Evolutionary conservation across 2,797 vertebrate species (phyloP).

Genomic region (Bradypus variegatus): DNA sequence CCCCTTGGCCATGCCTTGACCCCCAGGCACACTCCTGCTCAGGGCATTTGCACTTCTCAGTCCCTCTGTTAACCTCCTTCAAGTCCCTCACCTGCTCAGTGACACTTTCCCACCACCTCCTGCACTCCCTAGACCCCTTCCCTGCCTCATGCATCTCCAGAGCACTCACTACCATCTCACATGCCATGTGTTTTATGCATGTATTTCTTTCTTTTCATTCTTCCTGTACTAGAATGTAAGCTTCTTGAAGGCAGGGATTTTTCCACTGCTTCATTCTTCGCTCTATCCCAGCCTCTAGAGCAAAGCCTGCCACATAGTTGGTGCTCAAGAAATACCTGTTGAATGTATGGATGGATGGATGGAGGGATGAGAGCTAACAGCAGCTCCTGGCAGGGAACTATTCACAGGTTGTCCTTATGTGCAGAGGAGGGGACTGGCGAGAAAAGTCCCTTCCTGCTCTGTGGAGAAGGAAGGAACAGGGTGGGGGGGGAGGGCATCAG

Average conservation of each 20-base stretch:
- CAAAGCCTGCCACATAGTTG: neutral
- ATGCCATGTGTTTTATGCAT: rapidly evolving
- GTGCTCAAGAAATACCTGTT: neutral
- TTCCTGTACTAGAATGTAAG: neutral
- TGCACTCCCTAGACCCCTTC: neutral
- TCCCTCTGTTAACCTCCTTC: neutral
- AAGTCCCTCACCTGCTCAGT: neutral
- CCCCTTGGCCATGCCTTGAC: neutral
- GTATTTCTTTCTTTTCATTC: neutral
- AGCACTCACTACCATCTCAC: neutral
- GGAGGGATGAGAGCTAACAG: neutral
- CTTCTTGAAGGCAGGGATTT: neutral
- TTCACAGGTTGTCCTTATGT: neutral
- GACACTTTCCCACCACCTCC: neutral
- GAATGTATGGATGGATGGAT: neutral
- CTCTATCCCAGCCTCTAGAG: neutral
- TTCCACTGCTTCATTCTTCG: neutral
- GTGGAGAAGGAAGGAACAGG: neutral
- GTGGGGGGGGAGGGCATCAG: neutral
- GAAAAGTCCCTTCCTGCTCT: neutral
- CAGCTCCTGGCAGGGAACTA: neutral
- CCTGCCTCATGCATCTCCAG: rapidly evolving
- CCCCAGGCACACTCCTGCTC: neutral
- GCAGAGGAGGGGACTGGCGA: neutral
- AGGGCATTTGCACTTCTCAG: neutral